phyloP scores from a whole-genome alignment of 2,888 invertebrate species.

The Phortica okadai region DNA sequence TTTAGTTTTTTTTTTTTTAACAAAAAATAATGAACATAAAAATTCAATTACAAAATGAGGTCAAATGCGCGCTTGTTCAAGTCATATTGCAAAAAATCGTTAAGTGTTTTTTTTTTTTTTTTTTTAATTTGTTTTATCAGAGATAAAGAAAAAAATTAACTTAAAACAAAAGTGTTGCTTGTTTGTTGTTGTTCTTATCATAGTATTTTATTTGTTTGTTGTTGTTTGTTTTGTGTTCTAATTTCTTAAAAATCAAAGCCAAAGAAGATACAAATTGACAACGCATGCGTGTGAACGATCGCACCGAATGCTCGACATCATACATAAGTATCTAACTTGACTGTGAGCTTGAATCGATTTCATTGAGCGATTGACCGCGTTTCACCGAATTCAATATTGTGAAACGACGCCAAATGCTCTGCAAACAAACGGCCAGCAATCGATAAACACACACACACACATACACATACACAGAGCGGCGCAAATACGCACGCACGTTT shows the following conservation, averaged over 20 bases:
- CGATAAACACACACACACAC: neutral
- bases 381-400: constrained; percentile 8
- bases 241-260: neutral
- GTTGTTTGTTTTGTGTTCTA: neutral
- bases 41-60: neutral
- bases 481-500: neutral
- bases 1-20: constrained; percentile 11
- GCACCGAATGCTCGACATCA: neutral
- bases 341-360: neutral
- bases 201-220: no score
- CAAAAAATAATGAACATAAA: no score
- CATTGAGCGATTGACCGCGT: constrained; percentile 11
- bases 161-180: constrained; percentile 38
- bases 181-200: neutral
- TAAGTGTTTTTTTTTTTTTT: no score
- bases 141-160: constrained; percentile 40
- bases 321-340: no score
- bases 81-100: neutral
- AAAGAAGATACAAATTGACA: neutral
- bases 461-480: neutral
- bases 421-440: neutral
- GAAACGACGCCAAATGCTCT: constrained; percentile 11
- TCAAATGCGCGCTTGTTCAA: neutral
- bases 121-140: constrained; percentile 51
- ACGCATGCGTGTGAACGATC: neutral